Conservation (phyloP, 2,797 vertebrate genomes). For the Enteromius argenteus region DNA sequence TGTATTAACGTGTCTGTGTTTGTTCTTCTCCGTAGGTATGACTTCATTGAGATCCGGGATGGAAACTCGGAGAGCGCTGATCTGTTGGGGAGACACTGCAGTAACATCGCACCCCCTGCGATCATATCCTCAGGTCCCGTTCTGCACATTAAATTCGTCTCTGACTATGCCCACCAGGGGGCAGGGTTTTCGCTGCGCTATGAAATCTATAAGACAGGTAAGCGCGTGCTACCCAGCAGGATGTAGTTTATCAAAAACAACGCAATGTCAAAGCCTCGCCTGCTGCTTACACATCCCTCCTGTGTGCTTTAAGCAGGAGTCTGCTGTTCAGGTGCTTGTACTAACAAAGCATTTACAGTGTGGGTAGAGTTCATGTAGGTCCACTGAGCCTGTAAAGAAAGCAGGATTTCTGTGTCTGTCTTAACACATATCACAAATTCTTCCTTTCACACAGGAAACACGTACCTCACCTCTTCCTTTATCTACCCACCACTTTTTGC, state of each 20-base stretch:
- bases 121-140: conserved; percentile 93
- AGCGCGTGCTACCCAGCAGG: conserved; percentile 11
- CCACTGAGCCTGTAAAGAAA: conserved; percentile 31
- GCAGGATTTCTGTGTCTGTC: conserved; percentile 43
- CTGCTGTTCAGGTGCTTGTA: conserved; percentile 28
- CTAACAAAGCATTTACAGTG: conserved; percentile 23
- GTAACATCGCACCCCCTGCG: conserved; percentile 95
- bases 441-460: conserved; percentile 60
- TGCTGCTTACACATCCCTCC: conserved; percentile 32
- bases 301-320: conserved; percentile 12
- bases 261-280: conserved; percentile 8
- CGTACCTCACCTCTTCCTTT: conserved; percentile 41
- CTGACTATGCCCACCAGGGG: conserved; percentile 95
- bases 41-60: conserved; percentile 96
- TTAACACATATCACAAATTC: conserved; percentile 49
- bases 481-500: conserved; percentile 28
- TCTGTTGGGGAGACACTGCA: conserved; percentile 94
- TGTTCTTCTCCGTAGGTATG: conserved; percentile 82
- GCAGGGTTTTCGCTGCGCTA: conserved; percentile 98
- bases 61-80: conserved; percentile 88
- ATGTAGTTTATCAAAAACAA: conserved; percentile 32
- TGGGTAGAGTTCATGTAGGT: conserved; percentile 22
- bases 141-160: conserved; percentile 93
- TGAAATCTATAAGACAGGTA: conserved; percentile 98
- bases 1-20: conserved; percentile 32